Evolutionary conservation across 1,140 invertebrate genomes (phyloP).

Genomic region (Drosophila ficusphila): DNA sequence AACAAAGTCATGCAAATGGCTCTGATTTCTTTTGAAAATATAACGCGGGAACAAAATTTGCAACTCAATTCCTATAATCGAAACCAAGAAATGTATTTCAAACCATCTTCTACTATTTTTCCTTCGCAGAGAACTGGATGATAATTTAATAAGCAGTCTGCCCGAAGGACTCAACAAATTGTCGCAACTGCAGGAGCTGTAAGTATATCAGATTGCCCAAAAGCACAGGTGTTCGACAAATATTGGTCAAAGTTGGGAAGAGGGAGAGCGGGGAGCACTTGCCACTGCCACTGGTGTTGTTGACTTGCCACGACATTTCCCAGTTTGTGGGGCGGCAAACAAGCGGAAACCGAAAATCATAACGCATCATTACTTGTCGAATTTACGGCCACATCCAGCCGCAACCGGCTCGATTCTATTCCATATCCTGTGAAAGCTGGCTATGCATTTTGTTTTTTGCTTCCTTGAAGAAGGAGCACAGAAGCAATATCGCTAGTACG

Average conservation of each 20-base stretch:
- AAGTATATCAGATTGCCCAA: conserved; percentile 84
- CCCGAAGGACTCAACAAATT: conserved; percentile 88
- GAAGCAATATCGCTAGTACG: conserved; percentile 7
- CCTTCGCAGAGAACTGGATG: conserved; percentile 89
- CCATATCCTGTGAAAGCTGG: conserved; percentile 34
- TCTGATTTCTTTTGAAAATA: background rate
- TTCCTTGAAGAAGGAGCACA: conserved; percentile 6
- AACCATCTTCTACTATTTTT: conserved; percentile 44
- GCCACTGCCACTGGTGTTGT: conserved; percentile 22
- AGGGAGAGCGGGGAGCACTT: conserved; percentile 5
- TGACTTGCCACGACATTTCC: conserved; percentile 63
- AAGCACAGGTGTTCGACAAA: conserved; percentile 47
- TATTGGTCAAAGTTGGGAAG: conserved; percentile 44
- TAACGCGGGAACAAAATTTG: conserved; percentile 33
- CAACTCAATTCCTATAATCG: conserved; percentile 58
- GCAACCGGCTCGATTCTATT: conserved; percentile 18
- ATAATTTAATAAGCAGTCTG: conserved; percentile 89
- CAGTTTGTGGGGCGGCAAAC: conserved; percentile 67
- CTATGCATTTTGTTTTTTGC: conserved; percentile 61
- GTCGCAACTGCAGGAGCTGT: conserved; percentile 89
- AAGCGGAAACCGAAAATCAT: conserved; percentile 81
- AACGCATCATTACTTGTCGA: conserved; percentile 81
- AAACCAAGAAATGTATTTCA: conserved; percentile 48
- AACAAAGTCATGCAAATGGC: conserved; percentile 46
- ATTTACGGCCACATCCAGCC: conserved; percentile 67